These are phyloP conservation scores for Elanoides forficatus DNA, from an alignment of 2,113 vertebrate species.

Conservation along the genomic window DNA sequence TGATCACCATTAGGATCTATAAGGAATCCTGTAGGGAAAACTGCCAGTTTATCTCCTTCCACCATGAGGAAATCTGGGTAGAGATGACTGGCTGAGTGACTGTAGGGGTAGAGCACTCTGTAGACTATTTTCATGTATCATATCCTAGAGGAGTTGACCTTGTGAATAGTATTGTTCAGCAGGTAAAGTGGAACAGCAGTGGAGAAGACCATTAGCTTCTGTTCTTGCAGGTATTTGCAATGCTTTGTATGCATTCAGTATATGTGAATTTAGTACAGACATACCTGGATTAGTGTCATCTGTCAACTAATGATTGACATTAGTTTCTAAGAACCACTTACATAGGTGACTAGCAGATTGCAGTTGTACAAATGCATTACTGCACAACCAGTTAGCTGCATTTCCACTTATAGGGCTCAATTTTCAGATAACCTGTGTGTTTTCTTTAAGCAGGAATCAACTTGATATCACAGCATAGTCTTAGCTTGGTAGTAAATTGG, in stretches of 20 bases:
- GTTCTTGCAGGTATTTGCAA: not conserved
- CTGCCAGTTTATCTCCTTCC: not conserved
- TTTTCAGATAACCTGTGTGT: not conserved
- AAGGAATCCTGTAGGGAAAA: not conserved
- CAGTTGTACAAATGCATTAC: not conserved
- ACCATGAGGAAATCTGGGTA: not conserved
- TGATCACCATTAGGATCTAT: not conserved
- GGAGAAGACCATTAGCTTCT: not conserved
- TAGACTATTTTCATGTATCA: not conserved
- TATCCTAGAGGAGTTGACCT: not conserved
- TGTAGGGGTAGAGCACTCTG: not conserved
- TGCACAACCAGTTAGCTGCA: not conserved
- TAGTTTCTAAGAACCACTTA: not conserved
- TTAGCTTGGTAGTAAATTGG: not conserved
- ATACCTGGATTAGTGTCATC: not conserved
- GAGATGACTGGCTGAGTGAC: not conserved
- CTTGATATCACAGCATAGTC: not conserved
- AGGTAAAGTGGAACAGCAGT: not conserved
- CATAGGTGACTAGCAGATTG: not conserved
- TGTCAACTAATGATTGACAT: not conserved
- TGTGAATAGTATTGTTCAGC: not conserved
- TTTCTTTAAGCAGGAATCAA: not conserved
- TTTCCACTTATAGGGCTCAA: not conserved
- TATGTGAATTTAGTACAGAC: not conserved
- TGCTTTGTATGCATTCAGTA: not conserved